Evolutionary conservation across 2,888 invertebrate genomes (phyloP).

Genomic region (Rhorus exstirpatorius): DNA sequence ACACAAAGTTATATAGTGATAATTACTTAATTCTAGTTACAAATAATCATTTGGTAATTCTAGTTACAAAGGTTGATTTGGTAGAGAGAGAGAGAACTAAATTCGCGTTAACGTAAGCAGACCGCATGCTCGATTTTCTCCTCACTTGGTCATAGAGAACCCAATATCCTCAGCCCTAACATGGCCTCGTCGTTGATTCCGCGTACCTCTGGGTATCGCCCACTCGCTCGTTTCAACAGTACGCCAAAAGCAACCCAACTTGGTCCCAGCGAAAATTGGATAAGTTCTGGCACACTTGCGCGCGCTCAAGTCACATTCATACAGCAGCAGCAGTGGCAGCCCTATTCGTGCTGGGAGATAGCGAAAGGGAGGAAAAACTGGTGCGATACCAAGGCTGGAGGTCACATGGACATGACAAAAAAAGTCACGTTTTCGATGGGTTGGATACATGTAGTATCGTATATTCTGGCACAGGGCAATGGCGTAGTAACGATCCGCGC

Average conservation of each 20-base stretch:
- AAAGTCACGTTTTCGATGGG: conserved; percentile 45
- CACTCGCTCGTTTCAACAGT: conserved; percentile 6
- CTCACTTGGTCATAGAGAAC: background rate
- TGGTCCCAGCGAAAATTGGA: conserved; percentile 60
- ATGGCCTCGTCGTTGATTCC: conserved; percentile 52
- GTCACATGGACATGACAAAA: conserved; percentile 33
- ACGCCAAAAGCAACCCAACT: conserved; percentile 19
- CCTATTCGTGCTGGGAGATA: background rate
- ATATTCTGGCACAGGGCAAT: background rate
- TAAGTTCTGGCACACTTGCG: conserved; percentile 50
- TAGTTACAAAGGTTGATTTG: too few relatives aligned
- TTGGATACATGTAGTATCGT: conserved; percentile 9
- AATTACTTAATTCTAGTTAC: too few relatives aligned
- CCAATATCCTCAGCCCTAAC: too few relatives aligned
- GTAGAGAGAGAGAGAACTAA: too few relatives aligned
- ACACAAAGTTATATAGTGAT: too few relatives aligned
- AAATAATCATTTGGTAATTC: too few relatives aligned
- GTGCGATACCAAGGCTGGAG: conserved; percentile 5
- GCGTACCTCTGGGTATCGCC: conserved; percentile 14
- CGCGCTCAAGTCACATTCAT: conserved; percentile 11
- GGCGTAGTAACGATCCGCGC: conserved; percentile 20
- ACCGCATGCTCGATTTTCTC: background rate
- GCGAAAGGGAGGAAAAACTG: conserved; percentile 13
- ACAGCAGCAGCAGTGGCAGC: conserved; percentile 1
- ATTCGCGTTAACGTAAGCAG: background rate